phyloP scores from a whole-genome alignment of 2,113 vertebrate genomes.

The Romanogobio albipinnatus region DNA sequence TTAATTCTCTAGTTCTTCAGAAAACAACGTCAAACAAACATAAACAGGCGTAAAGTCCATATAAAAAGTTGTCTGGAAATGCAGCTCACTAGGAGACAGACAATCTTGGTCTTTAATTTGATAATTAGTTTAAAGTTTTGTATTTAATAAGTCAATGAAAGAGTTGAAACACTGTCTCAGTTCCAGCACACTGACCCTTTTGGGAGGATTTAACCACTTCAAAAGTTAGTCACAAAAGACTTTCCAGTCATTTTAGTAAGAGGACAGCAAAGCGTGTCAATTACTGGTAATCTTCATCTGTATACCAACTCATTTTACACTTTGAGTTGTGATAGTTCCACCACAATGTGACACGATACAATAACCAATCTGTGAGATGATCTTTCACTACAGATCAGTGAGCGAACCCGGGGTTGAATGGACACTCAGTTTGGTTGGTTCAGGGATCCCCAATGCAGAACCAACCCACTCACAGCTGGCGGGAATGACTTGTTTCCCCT shows the following conservation, averaged over 20 bases:
- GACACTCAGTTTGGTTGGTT: neutral
- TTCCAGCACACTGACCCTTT: neutral
- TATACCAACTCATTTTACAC: slow-evolving; percentile 28
- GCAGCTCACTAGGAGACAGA: neutral
- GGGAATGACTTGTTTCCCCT: neutral
- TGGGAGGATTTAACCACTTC: neutral
- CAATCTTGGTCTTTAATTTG: neutral
- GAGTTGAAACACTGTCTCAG: neutral
- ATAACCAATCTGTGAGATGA: neutral
- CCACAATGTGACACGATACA: neutral
- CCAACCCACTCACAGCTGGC: neutral
- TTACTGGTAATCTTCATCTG: slow-evolving; percentile 36
- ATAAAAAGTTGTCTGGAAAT: neutral
- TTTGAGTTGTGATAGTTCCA: neutral
- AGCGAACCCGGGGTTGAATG: neutral
- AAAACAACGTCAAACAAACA: neutral
- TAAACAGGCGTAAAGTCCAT: neutral
- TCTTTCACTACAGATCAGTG: neutral
- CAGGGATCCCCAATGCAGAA: neutral
- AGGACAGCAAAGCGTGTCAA: neutral
- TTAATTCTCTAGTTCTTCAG: neutral
- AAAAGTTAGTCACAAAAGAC: slow-evolving; percentile 29
- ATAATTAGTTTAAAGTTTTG: neutral
- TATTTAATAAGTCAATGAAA: no score
- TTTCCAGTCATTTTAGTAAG: slow-evolving; percentile 25